phyloP scores from a whole-genome alignment of 1,140 invertebrate species.

The Drosophila miranda region DNA sequence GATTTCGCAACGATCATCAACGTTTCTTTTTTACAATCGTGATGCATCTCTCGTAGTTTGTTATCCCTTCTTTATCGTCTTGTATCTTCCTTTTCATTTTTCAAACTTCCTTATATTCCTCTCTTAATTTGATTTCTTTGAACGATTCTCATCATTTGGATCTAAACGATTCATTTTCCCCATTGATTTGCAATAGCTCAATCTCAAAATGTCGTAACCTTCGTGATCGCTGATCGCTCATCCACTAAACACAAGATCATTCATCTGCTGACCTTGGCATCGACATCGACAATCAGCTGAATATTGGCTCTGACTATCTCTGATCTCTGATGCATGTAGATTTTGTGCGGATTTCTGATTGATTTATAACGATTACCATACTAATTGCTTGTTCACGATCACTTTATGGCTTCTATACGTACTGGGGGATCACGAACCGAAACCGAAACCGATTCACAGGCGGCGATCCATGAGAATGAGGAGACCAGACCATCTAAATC shows the following conservation, averaged over 20 bases:
- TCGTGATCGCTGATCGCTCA: not conserved
- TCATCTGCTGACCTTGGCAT: constrained; percentile 7
- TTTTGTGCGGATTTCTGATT: constrained; percentile 26
- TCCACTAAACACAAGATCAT: not conserved
- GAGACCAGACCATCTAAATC: constrained; percentile 12
- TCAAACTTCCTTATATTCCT: too few relatives aligned
- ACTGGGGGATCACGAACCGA: not conserved
- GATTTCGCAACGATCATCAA: too few relatives aligned
- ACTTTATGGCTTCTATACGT: not conserved
- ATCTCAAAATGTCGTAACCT: not conserved
- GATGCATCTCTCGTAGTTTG: not conserved
- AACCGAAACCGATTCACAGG: constrained; percentile 15
- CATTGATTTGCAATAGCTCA: not conserved
- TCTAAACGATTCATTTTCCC: too few relatives aligned
- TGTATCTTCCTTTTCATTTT: too few relatives aligned
- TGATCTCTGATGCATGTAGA: constrained; percentile 8
- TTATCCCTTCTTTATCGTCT: too few relatives aligned
- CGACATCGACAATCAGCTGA: not conserved
- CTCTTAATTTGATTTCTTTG: too few relatives aligned
- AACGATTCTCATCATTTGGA: too few relatives aligned
- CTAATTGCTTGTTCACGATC: constrained; percentile 42
- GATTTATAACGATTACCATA: constrained; percentile 24
- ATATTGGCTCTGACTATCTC: not conserved
- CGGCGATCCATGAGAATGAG: too few relatives aligned
- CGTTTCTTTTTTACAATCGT: too few relatives aligned